Conservation (phyloP, 92 coral and sea anemone genomes). For the Chrysogorgia sp. region DNA sequence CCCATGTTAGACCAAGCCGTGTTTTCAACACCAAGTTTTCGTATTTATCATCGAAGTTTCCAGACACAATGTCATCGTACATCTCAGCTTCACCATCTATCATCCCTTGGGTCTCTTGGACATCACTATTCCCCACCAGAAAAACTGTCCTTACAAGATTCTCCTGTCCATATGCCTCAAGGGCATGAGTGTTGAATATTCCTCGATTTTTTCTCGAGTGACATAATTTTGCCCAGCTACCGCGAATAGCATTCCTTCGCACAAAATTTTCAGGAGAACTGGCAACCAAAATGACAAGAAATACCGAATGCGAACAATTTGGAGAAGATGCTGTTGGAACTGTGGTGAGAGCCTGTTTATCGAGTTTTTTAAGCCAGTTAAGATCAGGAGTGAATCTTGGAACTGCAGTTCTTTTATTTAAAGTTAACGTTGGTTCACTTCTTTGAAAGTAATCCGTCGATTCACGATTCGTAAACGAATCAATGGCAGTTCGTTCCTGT, state of each 20-base stretch:
- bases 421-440: background rate
- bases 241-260: conserved; percentile 32
- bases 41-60: conserved; percentile 26
- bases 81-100: conserved; percentile 1
- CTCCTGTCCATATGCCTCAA: background rate
- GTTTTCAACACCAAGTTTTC: conserved; percentile 25
- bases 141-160: conserved; percentile 30
- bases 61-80: conserved; percentile 22
- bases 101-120: conserved; percentile 1
- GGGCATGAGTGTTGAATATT: background rate
- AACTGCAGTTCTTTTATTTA: background rate
- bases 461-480: too few relatives aligned
- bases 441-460: background rate
- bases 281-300: conserved; percentile 15
- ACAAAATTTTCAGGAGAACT: conserved; percentile 25
- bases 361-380: conserved; percentile 19
- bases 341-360: background rate
- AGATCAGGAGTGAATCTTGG: conserved; percentile 12
- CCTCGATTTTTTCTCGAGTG: conserved; percentile 1
- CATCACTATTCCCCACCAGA: background rate
- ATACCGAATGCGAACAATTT: conserved; percentile 31
- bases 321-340: conserved; percentile 13
- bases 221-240: conserved; percentile 24
- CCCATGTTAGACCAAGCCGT: conserved; percentile 38
- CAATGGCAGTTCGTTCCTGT: too few relatives aligned